Evolutionary conservation across 1,140 invertebrate genomes (phyloP).

Genomic region (Riptortus pedestris): DNA sequence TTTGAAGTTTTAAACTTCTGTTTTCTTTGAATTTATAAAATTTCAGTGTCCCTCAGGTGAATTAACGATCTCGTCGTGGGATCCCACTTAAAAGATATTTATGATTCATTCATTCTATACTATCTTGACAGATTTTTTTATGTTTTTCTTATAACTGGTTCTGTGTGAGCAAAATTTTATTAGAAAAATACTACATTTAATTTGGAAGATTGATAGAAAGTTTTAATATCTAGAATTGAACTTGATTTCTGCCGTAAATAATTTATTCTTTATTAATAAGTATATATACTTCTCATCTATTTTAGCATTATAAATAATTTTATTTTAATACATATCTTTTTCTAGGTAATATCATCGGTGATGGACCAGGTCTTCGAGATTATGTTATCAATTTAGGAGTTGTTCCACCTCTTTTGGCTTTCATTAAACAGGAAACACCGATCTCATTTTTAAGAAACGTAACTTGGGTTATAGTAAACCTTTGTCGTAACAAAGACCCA

Average conservation of each 20-base stretch:
- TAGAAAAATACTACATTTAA: too few species aligned
- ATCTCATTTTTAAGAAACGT: conserved; percentile 89
- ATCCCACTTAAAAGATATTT: too few species aligned
- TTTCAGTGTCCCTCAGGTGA: too few species aligned
- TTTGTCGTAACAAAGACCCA: conserved; percentile 93
- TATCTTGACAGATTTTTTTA: too few species aligned
- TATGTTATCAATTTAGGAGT: conserved; percentile 85
- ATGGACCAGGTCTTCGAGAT: conserved; percentile 80
- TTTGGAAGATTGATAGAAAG: too few species aligned
- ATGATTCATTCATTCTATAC: too few species aligned
- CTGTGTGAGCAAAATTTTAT: too few species aligned
- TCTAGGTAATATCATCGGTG: conserved; percentile 48
- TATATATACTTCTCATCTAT: neutral
- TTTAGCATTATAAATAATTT: neutral
- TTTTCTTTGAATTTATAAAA: neutral
- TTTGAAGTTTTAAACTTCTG: neutral
- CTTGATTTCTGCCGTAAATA: too few species aligned
- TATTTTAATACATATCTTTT: conserved; percentile 11
- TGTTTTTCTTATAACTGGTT: too few species aligned
- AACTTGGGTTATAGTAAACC: conserved; percentile 96
- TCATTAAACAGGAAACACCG: conserved; percentile 87
- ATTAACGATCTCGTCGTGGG: too few species aligned
- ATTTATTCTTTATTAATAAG: too few species aligned
- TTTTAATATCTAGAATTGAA: too few species aligned
- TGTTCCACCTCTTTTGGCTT: conserved; percentile 74